Base-by-base conservation (phyloP, 1,140 invertebrate species). In the Cydia amplana region DNA sequence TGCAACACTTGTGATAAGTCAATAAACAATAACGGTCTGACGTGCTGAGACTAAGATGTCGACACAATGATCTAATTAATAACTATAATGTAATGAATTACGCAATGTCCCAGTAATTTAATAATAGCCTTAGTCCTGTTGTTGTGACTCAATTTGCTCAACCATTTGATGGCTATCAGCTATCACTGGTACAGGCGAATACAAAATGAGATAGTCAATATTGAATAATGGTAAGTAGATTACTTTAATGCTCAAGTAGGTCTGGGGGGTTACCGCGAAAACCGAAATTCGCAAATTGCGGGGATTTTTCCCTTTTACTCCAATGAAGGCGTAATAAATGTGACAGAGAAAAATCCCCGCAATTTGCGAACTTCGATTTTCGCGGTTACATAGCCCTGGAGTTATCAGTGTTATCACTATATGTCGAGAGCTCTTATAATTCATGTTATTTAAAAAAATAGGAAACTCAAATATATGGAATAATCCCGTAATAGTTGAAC, bases 61-160 rank as follows among this genome's bases (percentile, higher is more conserved):
- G 20, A 65, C 28, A 65, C 64, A 65, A 65, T 65, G 28, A 7
- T 36, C 63, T 65, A 28, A 65, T 46, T 46, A 46, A 46, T 46
- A 46, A 12, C 3, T 46, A 46, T 46, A 46, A 46, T 46, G 43
- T 46, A 46, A 46, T 7, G 28, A 25, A n/a, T 65, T 65, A 65
- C 64, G 64, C 14, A 65, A 65, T 20, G 64, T 28, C 64, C 28
- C 14, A 25, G 60, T 65, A 65, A 32, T 65, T 65, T 65, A 65
- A 65, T 65, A 65, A 36, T 65, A 16, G 64, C 25, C 18, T 60
- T n/a, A 16, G 28, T 65, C 64, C 64, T 28, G 25, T 65, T 28
- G 25, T 65, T 18, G 64, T 32, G 12, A 65, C 64, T 12, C 64
- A 32, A 23, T 65, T 64, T 28, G 64, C 25, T 65, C 64, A 36